Base-by-base conservation (phyloP, 2,888 invertebrate genomes). In the Pandemis cinnamomeana region DNA sequence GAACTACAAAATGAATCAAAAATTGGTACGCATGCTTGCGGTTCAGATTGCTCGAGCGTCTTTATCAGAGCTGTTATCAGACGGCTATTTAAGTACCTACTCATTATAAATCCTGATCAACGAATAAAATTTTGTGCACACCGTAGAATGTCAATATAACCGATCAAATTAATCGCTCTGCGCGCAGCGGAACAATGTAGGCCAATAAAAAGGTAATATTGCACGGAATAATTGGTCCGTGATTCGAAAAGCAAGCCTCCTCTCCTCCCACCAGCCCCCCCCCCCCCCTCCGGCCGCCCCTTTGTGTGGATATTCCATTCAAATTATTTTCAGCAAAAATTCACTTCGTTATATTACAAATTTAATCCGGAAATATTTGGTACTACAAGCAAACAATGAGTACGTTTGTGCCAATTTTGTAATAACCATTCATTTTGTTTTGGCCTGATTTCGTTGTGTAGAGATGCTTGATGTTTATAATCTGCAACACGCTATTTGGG, bases 251-350 rank as follows among this genome's bases (percentile, higher is more conserved):
- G 41, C 66, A 36, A 36, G 27, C 20, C 5, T 1, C 55, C 48
- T 1, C 58, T 5, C 5, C n/a, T n/a, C n/a, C n/a, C n/a, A n/a
- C n/a, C n/a, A n/a, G n/a, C n/a, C n/a, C n/a, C n/a, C n/a, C n/a
- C n/a, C n/a, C n/a, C n/a, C n/a, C n/a, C n/a, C n/a, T n/a, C 55
- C 63, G 46, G 61, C 36, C 27, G 42, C 20, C 62, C 55, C 55
- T 68, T 62, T 67, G 48, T 60, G 41, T 27, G 46, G 36, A 55
- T 72, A 48, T 68, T 68, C 63, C 72, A 63, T 68, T 55, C 63
- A 68, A 63, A 68, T 68, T 58, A 63, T 41, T 71, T 61, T 60
- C 66, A n/a, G n/a, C 66, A 61, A 61, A 67, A 46, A 71, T 60
- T 66, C 66, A 71, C 15, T 48, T 60, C 58, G 64, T 20, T 58